These are phyloP conservation scores for Rutpela maculata DNA, from an alignment of 2,888 invertebrate genomes.

Conservation along the genomic window DNA sequence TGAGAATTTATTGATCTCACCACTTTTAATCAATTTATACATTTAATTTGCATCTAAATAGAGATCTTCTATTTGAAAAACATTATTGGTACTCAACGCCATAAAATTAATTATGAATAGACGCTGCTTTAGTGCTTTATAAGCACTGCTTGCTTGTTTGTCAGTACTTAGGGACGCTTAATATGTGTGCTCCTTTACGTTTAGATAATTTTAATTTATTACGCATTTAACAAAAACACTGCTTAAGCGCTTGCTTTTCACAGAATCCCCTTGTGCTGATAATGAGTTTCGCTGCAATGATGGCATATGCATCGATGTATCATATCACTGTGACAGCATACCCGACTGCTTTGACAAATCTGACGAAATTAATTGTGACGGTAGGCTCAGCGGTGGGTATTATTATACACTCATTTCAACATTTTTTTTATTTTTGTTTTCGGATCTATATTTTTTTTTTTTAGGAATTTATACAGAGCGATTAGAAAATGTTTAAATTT, in stretches of 20 bases:
- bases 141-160: not conserved
- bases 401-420: conserved; percentile 35
- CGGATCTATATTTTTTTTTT: not conserved
- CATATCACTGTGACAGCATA: conserved; percentile 75
- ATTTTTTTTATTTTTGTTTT: conserved; percentile 39
- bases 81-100: not conserved
- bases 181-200: not conserved
- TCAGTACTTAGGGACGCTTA: conserved; percentile 1
- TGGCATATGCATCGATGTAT: conserved; percentile 77
- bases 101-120: not conserved
- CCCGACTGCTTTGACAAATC: conserved; percentile 76
- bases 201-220: not conserved
- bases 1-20: not conserved
- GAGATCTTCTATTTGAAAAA: not conserved
- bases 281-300: conserved; percentile 80
- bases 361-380: conserved; percentile 75
- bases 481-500: conserved; percentile 22
- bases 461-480: not conserved
- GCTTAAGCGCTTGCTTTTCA: conserved; percentile 43
- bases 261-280: conserved; percentile 74
- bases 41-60: not conserved
- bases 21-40: not conserved
- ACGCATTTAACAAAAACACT: conserved; percentile 33
- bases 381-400: conserved; percentile 65
- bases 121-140: too few relatives aligned